phyloP scores from a whole-genome alignment of 1,140 invertebrate species.

The Drosophila erecta region DNA sequence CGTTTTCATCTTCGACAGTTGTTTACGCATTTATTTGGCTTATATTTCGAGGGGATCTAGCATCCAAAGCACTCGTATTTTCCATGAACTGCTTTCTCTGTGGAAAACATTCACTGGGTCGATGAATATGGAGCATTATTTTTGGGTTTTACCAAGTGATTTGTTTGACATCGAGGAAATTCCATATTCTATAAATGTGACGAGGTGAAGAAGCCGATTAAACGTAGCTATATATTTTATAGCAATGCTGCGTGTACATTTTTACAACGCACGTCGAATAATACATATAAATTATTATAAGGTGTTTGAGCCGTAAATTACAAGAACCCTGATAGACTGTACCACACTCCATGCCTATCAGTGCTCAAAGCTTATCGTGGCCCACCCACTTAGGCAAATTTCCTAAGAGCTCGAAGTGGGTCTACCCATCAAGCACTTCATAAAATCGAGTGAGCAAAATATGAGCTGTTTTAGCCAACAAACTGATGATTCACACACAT shows the following conservation, averaged over 20 bases:
- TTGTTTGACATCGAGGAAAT: conserved; percentile 13
- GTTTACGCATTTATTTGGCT: conserved; percentile 71
- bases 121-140: conserved; percentile 17
- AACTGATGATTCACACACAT: conserved; percentile 24
- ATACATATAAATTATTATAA: background rate
- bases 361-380: background rate
- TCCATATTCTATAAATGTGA: background rate
- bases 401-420: conserved; percentile 7
- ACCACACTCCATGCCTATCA: background rate
- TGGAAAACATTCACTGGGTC: conserved; percentile 15
- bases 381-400: background rate
- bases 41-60: conserved; percentile 43
- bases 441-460: conserved; percentile 1
- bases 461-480: conserved; percentile 9
- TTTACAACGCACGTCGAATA: background rate
- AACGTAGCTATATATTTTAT: background rate
- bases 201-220: conserved; percentile 1
- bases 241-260: background rate
- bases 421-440: conserved; percentile 10
- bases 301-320: background rate
- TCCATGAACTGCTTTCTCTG: conserved; percentile 50
- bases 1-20: conserved; percentile 40
- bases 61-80: conserved; percentile 37
- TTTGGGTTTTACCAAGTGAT: conserved; percentile 19
- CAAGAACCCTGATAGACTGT: too few relatives aligned